Evolutionary conservation across 2,888 invertebrate genomes (phyloP).

Genomic region (Autographa gamma): DNA sequence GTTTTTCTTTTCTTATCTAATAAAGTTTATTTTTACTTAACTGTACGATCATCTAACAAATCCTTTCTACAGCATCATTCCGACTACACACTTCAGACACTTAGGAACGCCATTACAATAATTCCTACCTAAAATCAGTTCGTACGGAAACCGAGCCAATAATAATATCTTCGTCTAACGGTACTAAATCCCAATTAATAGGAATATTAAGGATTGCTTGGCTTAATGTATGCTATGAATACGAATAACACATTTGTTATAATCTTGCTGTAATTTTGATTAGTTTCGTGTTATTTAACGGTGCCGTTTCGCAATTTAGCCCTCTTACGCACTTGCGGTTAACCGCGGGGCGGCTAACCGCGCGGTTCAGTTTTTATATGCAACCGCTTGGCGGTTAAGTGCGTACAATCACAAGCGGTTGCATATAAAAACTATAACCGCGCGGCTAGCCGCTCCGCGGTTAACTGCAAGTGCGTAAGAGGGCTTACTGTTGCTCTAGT

Average conservation of each 20-base stretch:
- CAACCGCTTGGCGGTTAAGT: no score
- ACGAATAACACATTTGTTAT: slow-evolving; percentile 23
- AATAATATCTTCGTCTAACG: slow-evolving; percentile 8
- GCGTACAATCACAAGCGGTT: no score
- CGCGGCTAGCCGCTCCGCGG: no score
- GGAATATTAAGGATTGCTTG: slow-evolving; percentile 34
- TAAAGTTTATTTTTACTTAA: not conserved
- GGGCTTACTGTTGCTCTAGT: not conserved
- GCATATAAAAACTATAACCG: no score
- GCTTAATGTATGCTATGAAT: slow-evolving; percentile 26
- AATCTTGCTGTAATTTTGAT: slow-evolving; percentile 25
- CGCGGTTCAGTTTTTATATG: no score
- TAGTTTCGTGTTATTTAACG: slow-evolving; percentile 14
- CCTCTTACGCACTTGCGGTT: no score
- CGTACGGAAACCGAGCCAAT: slow-evolving; percentile 11
- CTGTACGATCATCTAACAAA: slow-evolving; percentile 29
- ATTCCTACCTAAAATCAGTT: slow-evolving; percentile 32
- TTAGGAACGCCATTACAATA: slow-evolving; percentile 38
- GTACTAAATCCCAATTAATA: slow-evolving; percentile 29
- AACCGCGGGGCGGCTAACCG: no score
- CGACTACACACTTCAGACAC: slow-evolving; percentile 24
- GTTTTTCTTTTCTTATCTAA: not conserved
- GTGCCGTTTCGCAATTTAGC: not conserved
- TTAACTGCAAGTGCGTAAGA: no score
- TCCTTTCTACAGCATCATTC: slow-evolving; percentile 32